A percentile compares a stretch with the other conserved stretches of the same genome.
Evolutionary conservation across 2,888 invertebrate genomes (phyloP).

Genomic region (Lucinisca nassula): DNA sequence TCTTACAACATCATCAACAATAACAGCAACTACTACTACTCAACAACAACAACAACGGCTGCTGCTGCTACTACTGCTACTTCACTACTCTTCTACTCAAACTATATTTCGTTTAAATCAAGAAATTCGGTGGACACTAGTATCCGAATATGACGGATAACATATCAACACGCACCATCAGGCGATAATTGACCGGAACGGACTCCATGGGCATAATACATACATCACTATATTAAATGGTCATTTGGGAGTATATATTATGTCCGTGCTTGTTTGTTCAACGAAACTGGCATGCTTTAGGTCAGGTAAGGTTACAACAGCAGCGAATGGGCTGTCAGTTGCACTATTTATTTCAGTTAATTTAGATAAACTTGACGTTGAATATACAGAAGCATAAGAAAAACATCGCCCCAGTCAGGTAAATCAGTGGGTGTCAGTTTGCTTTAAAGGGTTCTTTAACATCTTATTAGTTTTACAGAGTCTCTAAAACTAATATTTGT

Average conservation of each 20-base stretch:
- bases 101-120: no score
- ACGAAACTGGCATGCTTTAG: neutral
- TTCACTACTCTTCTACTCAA: no score
- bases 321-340: conserved; percentile 4
- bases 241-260: neutral
- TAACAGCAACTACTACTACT: no score
- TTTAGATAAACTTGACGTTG: conserved; percentile 10
- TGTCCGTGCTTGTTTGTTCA: neutral
- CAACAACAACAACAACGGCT: no score
- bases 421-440: neutral
- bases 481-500: neutral
- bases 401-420: neutral
- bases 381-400: conserved; percentile 3
- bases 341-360: conserved; percentile 2
- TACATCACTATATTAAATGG: conserved; percentile 3
- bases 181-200: conserved; percentile 4
- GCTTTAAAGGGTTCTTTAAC: neutral
- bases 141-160: no score
- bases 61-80: no score
- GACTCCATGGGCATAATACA: neutral
- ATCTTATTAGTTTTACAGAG: neutral
- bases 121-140: no score
- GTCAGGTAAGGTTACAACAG: neutral
- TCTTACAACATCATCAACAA: no score
- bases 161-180: neutral